Evolutionary conservation across 2,797 vertebrate species (phyloP).

Genomic region (Chelidonichthys spinosus): DNA sequence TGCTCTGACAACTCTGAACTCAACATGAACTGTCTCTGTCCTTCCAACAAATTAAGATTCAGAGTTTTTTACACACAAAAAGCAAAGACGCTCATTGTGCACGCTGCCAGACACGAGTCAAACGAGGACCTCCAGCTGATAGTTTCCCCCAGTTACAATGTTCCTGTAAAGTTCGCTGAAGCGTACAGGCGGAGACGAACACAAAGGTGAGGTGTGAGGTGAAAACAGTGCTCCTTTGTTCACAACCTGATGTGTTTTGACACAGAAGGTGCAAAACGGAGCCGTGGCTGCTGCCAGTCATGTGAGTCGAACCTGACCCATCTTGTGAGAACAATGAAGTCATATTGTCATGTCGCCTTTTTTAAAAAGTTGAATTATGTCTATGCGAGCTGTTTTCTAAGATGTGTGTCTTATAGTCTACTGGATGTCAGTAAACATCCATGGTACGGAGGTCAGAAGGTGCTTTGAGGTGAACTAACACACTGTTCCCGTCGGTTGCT

Average conservation of each 20-base stretch:
- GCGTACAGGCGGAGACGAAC: constrained; percentile 20
- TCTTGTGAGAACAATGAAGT: constrained; percentile 54
- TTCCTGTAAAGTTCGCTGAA: constrained; percentile 35
- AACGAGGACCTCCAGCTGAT: constrained; percentile 36
- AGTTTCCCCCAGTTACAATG: constrained; percentile 37
- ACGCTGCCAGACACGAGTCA: constrained; percentile 33
- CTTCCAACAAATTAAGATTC: constrained; percentile 13
- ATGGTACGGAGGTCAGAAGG: background rate
- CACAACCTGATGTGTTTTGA: constrained; percentile 59
- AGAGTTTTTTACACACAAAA: constrained; percentile 13
- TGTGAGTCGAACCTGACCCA: constrained; percentile 31
- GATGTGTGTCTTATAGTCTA: background rate
- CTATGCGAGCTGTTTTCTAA: background rate
- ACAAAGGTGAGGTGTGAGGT: constrained; percentile 42
- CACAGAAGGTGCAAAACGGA: constrained; percentile 26
- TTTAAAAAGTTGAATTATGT: background rate
- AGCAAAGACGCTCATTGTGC: constrained; percentile 57
- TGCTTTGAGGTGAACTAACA: background rate
- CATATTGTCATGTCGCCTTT: constrained; percentile 15
- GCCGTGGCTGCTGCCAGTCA: constrained; percentile 31
- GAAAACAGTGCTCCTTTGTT: constrained; percentile 69
- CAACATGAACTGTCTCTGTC: constrained; percentile 52
- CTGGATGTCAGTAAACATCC: too few species aligned
- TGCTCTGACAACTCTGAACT: constrained; percentile 64
- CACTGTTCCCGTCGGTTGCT: background rate